Percentiles rank a stretch among this genome's conserved stretches.
phyloP scores from a whole-genome alignment of 2,797 vertebrate genomes.

The Schizopygopsis pylzovi region DNA sequence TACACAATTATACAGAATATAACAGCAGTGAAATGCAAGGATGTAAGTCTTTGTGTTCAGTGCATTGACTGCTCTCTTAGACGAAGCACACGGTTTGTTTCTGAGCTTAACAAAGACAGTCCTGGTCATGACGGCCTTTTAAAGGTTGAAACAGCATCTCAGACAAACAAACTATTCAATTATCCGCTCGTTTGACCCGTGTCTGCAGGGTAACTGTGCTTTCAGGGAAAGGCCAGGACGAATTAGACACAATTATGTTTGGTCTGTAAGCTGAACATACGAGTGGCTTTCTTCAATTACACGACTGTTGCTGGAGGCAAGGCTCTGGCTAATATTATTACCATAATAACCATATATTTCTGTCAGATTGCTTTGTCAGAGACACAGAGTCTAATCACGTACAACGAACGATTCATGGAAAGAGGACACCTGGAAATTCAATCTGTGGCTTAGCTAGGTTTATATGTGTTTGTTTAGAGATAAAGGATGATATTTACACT shows the following conservation, averaged over 20 bases:
- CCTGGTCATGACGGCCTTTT: conserved; percentile 54
- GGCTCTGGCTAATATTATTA: conserved; percentile 54
- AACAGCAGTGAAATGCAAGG: too few relatives aligned
- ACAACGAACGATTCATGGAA: conserved; percentile 41
- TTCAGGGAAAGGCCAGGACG: conserved; percentile 70
- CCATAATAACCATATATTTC: conserved; percentile 16
- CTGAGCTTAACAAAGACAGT: conserved; percentile 37
- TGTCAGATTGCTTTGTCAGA: conserved; percentile 20
- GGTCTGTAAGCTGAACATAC: conserved; percentile 54
- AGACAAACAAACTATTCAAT: conserved; percentile 73
- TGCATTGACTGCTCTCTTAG: neutral
- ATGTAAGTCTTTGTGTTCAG: neutral
- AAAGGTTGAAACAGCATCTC: conserved; percentile 74
- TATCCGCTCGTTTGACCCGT: conserved; percentile 76
- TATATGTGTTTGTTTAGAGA: conserved; percentile 20
- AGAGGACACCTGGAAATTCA: conserved; percentile 16
- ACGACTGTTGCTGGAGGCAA: conserved; percentile 36
- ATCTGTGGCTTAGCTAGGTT: neutral
- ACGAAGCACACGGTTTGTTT: neutral
- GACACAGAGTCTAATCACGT: neutral
- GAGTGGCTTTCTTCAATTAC: conserved; percentile 63
- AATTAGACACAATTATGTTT: conserved; percentile 62
- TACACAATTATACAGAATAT: too few relatives aligned
- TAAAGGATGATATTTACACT: neutral
- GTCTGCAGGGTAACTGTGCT: conserved; percentile 73